These are phyloP conservation scores for Nemoura dubitans DNA, from an alignment of 2,888 invertebrate genomes.

Conservation along the genomic window DNA sequence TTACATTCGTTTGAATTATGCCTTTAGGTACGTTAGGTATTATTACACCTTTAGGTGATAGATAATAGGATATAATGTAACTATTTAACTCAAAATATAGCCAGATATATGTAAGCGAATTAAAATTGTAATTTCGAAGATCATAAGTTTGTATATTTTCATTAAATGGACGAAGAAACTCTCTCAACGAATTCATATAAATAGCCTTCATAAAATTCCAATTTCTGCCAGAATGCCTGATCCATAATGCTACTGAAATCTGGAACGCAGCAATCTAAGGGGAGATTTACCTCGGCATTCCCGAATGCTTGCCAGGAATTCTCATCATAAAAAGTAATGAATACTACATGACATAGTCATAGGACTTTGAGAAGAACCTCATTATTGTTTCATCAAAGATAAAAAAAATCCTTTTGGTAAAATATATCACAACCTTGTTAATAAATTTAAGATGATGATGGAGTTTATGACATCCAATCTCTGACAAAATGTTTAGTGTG, in stretches of 20 bases:
- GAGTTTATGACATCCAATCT: background rate
- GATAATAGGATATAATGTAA: too few relatives aligned
- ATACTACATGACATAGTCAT: background rate
- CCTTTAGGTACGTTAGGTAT: too few relatives aligned
- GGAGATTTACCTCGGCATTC: background rate
- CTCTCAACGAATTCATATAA: background rate
- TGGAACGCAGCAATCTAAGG: background rate
- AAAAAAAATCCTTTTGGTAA: background rate
- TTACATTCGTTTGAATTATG: background rate
- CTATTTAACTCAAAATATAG: too few relatives aligned
- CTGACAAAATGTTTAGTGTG: background rate
- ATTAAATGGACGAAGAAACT: background rate
- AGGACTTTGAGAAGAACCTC: background rate
- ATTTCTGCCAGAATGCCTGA: background rate
- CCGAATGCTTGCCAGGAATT: background rate
- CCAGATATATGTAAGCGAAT: background rate
- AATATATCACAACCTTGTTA: background rate
- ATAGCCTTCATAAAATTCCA: background rate
- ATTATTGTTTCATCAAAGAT: conserved; percentile 12
- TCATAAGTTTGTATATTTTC: background rate
- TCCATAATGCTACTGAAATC: background rate
- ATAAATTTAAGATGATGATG: too few relatives aligned
- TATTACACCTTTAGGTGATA: too few relatives aligned
- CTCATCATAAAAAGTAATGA: background rate
- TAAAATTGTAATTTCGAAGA: background rate